Evolutionary conservation across 2,113 vertebrate species (phyloP).

Genomic region (Rhinolophus ferrumequinum): DNA sequence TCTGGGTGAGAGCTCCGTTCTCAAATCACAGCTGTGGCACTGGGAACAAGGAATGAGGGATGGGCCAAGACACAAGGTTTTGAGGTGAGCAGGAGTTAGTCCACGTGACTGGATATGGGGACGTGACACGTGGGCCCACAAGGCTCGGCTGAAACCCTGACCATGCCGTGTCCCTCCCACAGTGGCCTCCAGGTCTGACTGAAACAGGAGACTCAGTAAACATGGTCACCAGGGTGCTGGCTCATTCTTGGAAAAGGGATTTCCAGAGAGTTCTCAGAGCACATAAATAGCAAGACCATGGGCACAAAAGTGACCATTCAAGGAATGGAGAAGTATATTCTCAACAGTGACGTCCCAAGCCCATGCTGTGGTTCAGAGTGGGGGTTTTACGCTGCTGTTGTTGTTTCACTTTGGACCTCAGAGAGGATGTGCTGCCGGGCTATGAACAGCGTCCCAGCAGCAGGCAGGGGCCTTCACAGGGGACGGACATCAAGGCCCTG

Average conservation of each 20-base stretch:
- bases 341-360: slow-evolving; percentile 68
- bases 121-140: neutral
- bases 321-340: slow-evolving; percentile 78
- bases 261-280: slow-evolving; percentile 60
- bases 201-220: neutral
- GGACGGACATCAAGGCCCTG: neutral
- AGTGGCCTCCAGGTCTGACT: neutral
- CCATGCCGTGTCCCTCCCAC: neutral
- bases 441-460: neutral
- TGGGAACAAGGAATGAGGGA: neutral
- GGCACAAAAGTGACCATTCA: slow-evolving; percentile 62
- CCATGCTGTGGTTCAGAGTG: slow-evolving; percentile 68
- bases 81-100: neutral
- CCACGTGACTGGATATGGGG: neutral
- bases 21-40: neutral
- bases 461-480: neutral
- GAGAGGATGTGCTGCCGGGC: neutral
- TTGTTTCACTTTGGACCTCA: slow-evolving; percentile 76
- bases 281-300: slow-evolving; percentile 55
- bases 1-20: neutral
- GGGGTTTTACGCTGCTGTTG: slow-evolving; percentile 61
- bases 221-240: neutral
- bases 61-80: neutral
- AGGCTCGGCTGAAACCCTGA: neutral
- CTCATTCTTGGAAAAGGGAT: slow-evolving; percentile 70